Base-by-base conservation (phyloP, 2,797 vertebrate genomes). In the Paedocypris micromegethes region DNA sequence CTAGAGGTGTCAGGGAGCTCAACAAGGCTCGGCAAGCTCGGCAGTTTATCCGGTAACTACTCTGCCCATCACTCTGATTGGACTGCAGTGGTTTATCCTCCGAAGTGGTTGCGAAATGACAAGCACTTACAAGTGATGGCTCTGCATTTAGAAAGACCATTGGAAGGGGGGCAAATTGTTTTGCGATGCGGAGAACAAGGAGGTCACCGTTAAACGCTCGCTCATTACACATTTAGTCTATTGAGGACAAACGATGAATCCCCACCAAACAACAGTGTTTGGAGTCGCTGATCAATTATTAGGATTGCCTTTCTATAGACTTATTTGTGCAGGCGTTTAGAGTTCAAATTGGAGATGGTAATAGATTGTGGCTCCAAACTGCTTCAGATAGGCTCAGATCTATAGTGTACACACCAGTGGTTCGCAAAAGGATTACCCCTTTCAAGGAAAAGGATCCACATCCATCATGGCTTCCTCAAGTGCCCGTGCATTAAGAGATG, bases 281-380 rank as follows among this genome's bases (percentile, higher is more conserved):
- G 69, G 55, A 70, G 51, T 66, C n/a, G 9, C 58, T 52, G 46
- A 80, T 74, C 74, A 76, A 77, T 78, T 74, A 74, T 73, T 74
- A 41, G 57, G 65, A 71, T 79, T 73, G 58, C 66, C 56, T 44
- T 2, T 23, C 9, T 40, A 6, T 41, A 60, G 59, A 52, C 63
- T 64, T 58, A 23, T 59, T 66, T 52, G 56, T 66, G 45, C 41
- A 58, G 65, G 49, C 37, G 5, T 59, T 68, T 48, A 39, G 38
- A 70, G 62, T 57, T 44, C 2, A 47, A 58, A 56, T 58, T 61
- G 52, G 57, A 44, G 69, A 70, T 57, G 3, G 48, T 75, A 72
- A 78, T 74, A 50, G 61, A 75, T 75, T 58, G 65, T 55, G 39
- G 41, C 68, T 75, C 69, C 53, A 63, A 75, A 75, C 47, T 58